A percentile compares a stretch with the other conserved stretches of the same genome.
Conservation (phyloP, 2,797 vertebrate genomes). For the Sciurus carolinensis region DNA sequence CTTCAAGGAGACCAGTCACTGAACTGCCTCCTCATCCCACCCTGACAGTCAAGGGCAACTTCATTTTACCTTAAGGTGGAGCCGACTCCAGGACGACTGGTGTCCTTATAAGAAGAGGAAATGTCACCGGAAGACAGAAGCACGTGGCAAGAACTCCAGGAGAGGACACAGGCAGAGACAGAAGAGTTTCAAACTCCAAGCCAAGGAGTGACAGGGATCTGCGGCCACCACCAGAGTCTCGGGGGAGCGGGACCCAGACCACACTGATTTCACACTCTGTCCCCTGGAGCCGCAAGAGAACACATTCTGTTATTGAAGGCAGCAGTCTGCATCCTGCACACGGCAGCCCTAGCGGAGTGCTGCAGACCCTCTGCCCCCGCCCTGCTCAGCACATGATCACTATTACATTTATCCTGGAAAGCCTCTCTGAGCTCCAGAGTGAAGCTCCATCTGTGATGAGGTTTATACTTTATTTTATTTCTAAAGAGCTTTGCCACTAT, state of each 20-base stretch:
- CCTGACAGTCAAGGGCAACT: not conserved
- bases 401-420: not conserved
- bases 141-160: not conserved
- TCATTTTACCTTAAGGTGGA: not conserved
- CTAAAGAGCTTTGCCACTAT: conserved; percentile 12
- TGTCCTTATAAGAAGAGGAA: not conserved
- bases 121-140: not conserved
- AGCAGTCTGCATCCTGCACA: too few relatives aligned
- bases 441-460: not conserved
- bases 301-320: not conserved
- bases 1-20: not conserved
- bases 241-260: not conserved
- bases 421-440: not conserved
- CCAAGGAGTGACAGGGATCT: not conserved
- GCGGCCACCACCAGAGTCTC: accelerated
- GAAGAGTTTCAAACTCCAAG: too few relatives aligned
- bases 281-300: not conserved
- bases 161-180: not conserved
- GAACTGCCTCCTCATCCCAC: not conserved
- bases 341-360: not conserved
- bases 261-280: not conserved
- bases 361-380: not conserved
- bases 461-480: not conserved
- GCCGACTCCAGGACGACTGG: not conserved
- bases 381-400: not conserved